Conservation (phyloP, 2,888 invertebrate species). For the Dryocosmus kuriphilus region DNA sequence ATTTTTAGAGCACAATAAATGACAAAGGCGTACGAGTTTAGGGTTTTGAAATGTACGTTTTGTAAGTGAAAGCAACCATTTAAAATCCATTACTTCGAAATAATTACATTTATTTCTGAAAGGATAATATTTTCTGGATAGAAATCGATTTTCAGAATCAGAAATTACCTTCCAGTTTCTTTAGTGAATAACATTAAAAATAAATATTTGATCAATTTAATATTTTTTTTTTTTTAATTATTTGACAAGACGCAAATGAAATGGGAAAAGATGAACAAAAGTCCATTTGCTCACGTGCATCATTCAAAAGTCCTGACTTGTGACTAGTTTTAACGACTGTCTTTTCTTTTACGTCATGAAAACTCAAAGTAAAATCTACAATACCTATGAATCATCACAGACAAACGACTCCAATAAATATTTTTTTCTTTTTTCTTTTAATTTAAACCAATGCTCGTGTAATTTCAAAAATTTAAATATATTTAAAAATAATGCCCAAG, state of each 20-base stretch:
- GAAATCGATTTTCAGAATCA: not conserved
- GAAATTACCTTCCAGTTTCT: not conserved
- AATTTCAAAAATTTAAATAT: not conserved
- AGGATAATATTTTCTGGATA: not conserved
- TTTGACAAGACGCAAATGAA: not conserved
- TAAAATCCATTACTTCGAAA: not conserved
- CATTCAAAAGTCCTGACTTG: constrained; percentile 12
- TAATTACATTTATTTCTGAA: not conserved
- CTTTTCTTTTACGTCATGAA: not conserved
- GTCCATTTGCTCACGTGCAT: not conserved
- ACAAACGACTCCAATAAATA: not conserved
- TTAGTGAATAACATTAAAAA: not conserved
- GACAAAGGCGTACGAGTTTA: not conserved
- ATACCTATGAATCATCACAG: not conserved
- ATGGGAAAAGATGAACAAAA: not conserved
- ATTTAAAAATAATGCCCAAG: not conserved
- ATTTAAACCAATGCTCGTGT: not conserved
- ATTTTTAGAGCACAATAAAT: constrained; percentile 25
- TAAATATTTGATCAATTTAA: not conserved
- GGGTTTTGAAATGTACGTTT: not conserved
- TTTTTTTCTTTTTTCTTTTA: not conserved
- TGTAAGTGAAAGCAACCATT: constrained; percentile 7
- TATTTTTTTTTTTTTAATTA: too few species aligned
- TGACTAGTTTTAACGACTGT: constrained; percentile 3
- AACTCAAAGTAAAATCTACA: constrained; percentile 6